Base-by-base conservation (phyloP, 2,113 vertebrate species). In the Regulus satrapa region DNA sequence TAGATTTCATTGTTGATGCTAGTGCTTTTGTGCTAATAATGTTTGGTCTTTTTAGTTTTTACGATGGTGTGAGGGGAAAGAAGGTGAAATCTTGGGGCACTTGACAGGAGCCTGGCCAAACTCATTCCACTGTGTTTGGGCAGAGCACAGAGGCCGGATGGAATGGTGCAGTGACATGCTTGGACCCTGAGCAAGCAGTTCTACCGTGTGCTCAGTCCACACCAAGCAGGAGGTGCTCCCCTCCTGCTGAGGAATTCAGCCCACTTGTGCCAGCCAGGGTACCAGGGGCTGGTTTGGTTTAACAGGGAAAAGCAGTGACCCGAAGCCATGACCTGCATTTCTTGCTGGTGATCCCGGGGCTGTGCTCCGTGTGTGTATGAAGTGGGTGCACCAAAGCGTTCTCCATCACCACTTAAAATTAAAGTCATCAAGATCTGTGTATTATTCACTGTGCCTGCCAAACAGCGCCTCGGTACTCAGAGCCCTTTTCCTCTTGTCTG, bases 121-220 rank as follows among this genome's bases (percentile, higher is more conserved):
- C 19, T 67, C 17, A 43, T 59, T 67, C 18, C 18, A 12, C 3
- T n/a, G 12, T 21, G 46, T 85, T 64, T 4, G 8, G 54, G 40
- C 40, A 61, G 58, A 82, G 66, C 24, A 51, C 31, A 61, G 58
- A 75, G 54, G 7, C 32, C 38, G 55, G 18, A 59, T 31, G 48
- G 48, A 64, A 18, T 0, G 0, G 3, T 56, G 28, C n/a, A 24
- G 25, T 43, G 55, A 51, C 24, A 54, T 28, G 63, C 5, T 10
- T 41, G 51, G 36, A 29, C 15, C 46, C 13, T 41, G 40, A 34
- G 26, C 1, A 5, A 80, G 32, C 52, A 51, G 6, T 15, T 64
- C 1, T 2, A 31, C 29, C 36, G 32, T 0, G 0, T 77, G 19
- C 23, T 83, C n/a, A 48, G 13, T 29, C 82, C 43, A 36, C 34